Conservation (phyloP, 2,888 invertebrate genomes). For the Zygogramma bicolorata region DNA sequence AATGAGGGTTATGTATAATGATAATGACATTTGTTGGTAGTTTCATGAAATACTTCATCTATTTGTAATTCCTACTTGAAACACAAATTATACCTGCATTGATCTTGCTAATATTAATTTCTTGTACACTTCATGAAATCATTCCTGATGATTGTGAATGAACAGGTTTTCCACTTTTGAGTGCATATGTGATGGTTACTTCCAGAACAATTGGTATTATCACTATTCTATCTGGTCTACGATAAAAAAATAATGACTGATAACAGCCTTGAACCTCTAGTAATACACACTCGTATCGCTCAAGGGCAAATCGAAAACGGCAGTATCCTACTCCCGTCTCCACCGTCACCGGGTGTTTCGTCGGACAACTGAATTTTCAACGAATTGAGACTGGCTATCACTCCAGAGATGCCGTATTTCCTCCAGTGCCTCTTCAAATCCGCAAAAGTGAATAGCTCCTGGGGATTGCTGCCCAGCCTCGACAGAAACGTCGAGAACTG, state of each 20-base stretch:
- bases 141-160: no score
- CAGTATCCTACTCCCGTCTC: not conserved
- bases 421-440: constrained; percentile 48
- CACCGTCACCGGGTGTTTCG: constrained; percentile 5
- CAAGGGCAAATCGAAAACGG: not conserved
- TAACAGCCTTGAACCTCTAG: not conserved
- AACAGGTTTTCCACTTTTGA: no score
- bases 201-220: not conserved
- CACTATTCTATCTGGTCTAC: not conserved
- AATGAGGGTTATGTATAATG: no score
- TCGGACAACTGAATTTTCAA: constrained; percentile 32
- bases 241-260: constrained; percentile 8
- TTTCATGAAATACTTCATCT: no score
- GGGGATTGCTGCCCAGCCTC: constrained; percentile 53
- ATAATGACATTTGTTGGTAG: no score
- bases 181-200: no score
- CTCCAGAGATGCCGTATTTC: constrained; percentile 39
- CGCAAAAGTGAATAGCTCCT: constrained; percentile 53
- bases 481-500: constrained; percentile 47
- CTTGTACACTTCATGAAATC: no score
- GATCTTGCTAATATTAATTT: no score
- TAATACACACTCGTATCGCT: not conserved
- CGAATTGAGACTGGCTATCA: constrained; percentile 36
- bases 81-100: no score
- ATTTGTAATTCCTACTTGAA: no score